Evolutionary conservation across 2,888 invertebrate genomes (phyloP).

Genomic region (Heliconius charithonia): DNA sequence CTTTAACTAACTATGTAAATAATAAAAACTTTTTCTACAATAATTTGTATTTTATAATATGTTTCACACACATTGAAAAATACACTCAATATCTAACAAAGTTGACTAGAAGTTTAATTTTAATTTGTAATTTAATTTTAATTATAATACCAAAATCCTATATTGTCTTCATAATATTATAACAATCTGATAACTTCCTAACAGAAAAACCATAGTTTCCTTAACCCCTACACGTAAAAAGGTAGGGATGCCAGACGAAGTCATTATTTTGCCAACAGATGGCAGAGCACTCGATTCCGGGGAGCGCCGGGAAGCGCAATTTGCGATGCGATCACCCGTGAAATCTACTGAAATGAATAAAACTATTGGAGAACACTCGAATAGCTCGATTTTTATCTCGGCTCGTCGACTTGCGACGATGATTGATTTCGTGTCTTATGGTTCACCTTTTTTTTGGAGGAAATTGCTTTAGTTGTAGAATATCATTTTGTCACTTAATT

Average conservation of each 20-base stretch:
- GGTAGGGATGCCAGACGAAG: conserved; percentile 71
- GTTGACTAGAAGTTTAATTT: no score
- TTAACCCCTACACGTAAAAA: not conserved
- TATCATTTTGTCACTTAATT: not conserved
- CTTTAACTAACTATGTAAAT: no score
- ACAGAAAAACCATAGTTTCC: not conserved
- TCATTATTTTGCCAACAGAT: conserved; percentile 82
- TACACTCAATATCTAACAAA: no score
- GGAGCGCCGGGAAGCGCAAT: conserved; percentile 74
- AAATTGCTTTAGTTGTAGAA: not conserved
- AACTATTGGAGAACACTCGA: conserved; percentile 75
- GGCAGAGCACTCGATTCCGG: conserved; percentile 80
- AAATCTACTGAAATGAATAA: conserved; percentile 83
- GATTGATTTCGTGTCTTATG: conserved; percentile 46
- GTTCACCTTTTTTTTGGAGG: conserved; percentile 9
- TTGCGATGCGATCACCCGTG: conserved; percentile 76
- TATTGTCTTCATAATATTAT: no score
- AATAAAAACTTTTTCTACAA: no score
- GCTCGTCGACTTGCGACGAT: conserved; percentile 45
- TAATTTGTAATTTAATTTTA: not conserved
- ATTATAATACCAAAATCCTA: not conserved
- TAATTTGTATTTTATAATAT: no score
- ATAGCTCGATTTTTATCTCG: conserved; percentile 60
- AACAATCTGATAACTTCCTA: not conserved
- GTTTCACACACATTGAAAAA: no score